Evolutionary conservation across 2,113 vertebrate genomes (phyloP).

Genomic region (Pseudorasbora parva): DNA sequence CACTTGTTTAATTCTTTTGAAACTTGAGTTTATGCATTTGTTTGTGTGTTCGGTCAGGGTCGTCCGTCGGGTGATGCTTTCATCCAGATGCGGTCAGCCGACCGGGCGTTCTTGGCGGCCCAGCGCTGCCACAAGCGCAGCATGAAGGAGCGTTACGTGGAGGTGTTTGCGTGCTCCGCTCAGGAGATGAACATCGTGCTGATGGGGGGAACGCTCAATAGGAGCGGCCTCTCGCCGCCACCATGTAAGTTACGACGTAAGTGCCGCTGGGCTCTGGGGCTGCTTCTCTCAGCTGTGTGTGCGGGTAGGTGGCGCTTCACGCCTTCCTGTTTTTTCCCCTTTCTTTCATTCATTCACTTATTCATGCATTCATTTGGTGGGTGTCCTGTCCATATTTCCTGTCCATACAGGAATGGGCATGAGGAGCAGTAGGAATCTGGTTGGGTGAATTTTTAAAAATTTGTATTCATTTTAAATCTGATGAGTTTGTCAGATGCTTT

Average conservation of each 20-base stretch:
- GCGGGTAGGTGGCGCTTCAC: slow-evolving; percentile 59
- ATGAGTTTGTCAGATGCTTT: slow-evolving; percentile 43
- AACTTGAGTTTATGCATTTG: neutral
- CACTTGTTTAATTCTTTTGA: neutral
- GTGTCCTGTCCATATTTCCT: slow-evolving; percentile 9
- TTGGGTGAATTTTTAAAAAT: slow-evolving; percentile 40
- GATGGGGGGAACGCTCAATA: slow-evolving; percentile 95
- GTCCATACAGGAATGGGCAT: slow-evolving; percentile 19
- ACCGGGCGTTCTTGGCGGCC: slow-evolving; percentile 86
- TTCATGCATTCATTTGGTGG: slow-evolving; percentile 20
- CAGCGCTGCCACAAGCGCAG: slow-evolving; percentile 93
- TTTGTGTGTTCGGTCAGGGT: slow-evolving; percentile 74
- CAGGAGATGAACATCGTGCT: slow-evolving; percentile 98
- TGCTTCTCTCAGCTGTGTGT: slow-evolving; percentile 63
- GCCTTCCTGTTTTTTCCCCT: slow-evolving; percentile 54
- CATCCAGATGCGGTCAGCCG: slow-evolving; percentile 93
- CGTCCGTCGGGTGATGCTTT: slow-evolving; percentile 95
- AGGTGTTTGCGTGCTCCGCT: slow-evolving; percentile 95
- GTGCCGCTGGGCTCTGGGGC: slow-evolving; percentile 90
- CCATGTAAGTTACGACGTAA: slow-evolving; percentile 99
- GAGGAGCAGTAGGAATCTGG: slow-evolving; percentile 41
- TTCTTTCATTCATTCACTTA: slow-evolving; percentile 44
- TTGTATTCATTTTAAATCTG: slow-evolving; percentile 28
- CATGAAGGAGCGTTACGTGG: slow-evolving; percentile 94
- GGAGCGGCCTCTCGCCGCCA: slow-evolving; percentile 97